Evolutionary conservation across 2,888 invertebrate genomes (phyloP), one percentile per base, ranked within the genome.

Genomic region (Escarpia spicata): DNA sequence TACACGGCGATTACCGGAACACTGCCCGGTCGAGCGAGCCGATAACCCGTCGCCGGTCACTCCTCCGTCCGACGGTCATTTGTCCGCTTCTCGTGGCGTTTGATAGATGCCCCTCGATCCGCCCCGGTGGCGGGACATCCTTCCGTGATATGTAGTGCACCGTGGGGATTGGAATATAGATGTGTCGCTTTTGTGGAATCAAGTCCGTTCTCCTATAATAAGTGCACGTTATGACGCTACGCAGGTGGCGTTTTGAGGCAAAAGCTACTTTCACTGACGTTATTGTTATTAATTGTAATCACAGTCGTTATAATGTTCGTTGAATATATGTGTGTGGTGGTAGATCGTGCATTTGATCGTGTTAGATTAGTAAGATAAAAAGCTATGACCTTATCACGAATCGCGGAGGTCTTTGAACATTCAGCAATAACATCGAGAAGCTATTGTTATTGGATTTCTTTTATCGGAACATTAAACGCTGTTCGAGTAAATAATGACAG

Each of bases 221-320:
- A 26, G 75, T 26, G 75, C 75, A 75, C 19, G 75, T n/a, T n/a
- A 26, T 19, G 75, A 75, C 19, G 26, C 26, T n/a, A 26, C 26
- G 75, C 75, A 75, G 75, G 75, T 75, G n/a, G 26, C 75, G 75
- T 75, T 75, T 26, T n/a, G 75, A 75, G 75, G n/a, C 75, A 75
- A 15, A 75, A 75, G n/a, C 75, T 26, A 6, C 10, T 1, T 12
- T 12, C 10, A 0, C 52, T 12, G 12, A 6, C 3, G 75, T 75
- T 75, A 75, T 19, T 26, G 75, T 75, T 26, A 75, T 75, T 75
- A 75, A 75, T 75, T 75, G 75, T 75, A 26, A 26, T 26, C 75
- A 6, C 75, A 3, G 19, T 6, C 75, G 3, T 26, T 75, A 26
- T 0, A 26, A 75, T 4, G 26, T 75, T 75, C n/a, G 75, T 26